Conservation (phyloP, 2,888 invertebrate species). For the Acleris sparsana region DNA sequence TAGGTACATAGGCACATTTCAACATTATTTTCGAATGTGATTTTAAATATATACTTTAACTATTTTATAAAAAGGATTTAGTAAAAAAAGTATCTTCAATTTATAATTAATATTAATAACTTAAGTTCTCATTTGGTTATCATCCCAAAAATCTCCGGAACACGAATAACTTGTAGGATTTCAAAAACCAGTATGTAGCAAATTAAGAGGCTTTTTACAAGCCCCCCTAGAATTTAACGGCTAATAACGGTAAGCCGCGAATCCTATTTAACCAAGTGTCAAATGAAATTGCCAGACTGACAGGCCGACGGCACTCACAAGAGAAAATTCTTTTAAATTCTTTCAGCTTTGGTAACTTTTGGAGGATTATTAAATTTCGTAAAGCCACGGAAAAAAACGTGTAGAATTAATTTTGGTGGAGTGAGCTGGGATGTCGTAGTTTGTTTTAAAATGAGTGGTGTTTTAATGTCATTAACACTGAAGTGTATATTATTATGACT, state of each 20-base stretch:
- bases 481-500: no score
- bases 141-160: no score
- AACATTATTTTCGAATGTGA: no score
- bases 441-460: not conserved
- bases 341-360: constrained; percentile 14
- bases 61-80: no score
- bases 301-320: constrained; percentile 9
- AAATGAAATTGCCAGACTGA: constrained; percentile 15
- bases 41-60: no score
- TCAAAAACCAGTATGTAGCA: not conserved
- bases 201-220: constrained; percentile 11
- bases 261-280: constrained; percentile 15
- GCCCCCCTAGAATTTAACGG: constrained; percentile 1
- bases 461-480: no score
- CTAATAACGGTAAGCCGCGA: constrained; percentile 19
- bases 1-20: no score
- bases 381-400: not conserved
- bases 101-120: no score
- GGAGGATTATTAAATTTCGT: constrained; percentile 14
- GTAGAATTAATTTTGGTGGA: not conserved
- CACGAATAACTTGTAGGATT: no score
- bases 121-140: no score
- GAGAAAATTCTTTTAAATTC: constrained; percentile 15
- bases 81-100: no score
- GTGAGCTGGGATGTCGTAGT: not conserved